Base-by-base conservation (phyloP, 2,888 invertebrate species). In the Calliopum simillimum region DNA sequence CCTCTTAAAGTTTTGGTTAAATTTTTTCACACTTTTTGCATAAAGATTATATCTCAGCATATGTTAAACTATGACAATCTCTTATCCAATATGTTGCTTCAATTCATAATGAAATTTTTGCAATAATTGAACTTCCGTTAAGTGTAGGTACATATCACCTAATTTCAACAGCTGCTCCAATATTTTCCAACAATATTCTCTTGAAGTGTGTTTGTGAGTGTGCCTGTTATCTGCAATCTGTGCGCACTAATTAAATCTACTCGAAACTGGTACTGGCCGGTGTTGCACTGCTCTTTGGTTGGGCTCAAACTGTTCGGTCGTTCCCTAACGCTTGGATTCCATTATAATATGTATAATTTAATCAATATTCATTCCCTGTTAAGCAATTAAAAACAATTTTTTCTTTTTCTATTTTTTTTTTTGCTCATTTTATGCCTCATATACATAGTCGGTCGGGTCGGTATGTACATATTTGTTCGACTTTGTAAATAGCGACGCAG, bases 211-310 rank as follows among this genome's bases (percentile, higher is more conserved):
- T 33, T 5, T 33, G 4, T 33, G 33, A 8, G 33, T 33, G 33
- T n/a, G n/a, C 12, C 19, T 4, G 41, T 44, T 55, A 55, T 66
- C 66, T 66, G 23, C 56, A 25, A 47, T 51, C 46, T 25, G 70
- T 61, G 41, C 49, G 70, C 64, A 58, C 71, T 68, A 72, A 71
- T 72, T 73, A 72, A 67, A 72, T 69, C 73, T 72, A 66, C 67
- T 68, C 71, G 14, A 25, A 75, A 73, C 74, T 69, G 65, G 74
- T 70, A 12, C 25, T 4, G 43, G n/a, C 46, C 23, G 46, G 65
- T 66, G 33, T 46, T 13, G 21, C 23, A 14, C 4, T 61, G 61
- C 43, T 23, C 55, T 25, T 25, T 66, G 33, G 33, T 33, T 33
- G 55, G 8, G 64, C 53, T 41, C 64, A 41, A 43, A 19, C 12